Percentiles rank a stretch among this genome's conserved stretches.
phyloP scores from a whole-genome alignment of 2,888 invertebrate genomes.

The Neria commutata region DNA sequence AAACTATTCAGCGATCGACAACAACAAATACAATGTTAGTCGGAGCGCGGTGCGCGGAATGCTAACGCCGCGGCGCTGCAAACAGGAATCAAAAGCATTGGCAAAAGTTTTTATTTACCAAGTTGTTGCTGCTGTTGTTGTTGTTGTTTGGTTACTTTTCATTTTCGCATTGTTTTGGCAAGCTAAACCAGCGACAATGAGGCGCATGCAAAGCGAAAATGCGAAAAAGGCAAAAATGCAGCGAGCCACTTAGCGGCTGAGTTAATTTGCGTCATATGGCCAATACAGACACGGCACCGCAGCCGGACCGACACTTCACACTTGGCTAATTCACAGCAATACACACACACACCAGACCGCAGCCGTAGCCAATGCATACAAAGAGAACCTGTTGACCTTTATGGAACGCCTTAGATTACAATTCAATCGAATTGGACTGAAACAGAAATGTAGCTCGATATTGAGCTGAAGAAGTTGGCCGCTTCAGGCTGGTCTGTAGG shows the following conservation, averaged over 20 bases:
- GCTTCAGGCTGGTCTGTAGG: not conserved
- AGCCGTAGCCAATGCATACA: not conserved
- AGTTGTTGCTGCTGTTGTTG: not conserved
- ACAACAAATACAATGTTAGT: too few relatives aligned
- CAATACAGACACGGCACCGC: not conserved
- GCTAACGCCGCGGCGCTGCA: too few relatives aligned
- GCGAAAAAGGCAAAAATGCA: not conserved
- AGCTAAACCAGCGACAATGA: not conserved
- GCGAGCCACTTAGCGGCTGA: constrained; percentile 1
- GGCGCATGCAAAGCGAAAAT: not conserved
- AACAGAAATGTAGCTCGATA: not conserved
- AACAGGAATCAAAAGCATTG: not conserved
- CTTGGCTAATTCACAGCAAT: not conserved
- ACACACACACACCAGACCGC: not conserved
- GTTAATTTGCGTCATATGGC: not conserved
- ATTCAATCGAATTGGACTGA: not conserved
- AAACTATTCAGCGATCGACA: too few relatives aligned
- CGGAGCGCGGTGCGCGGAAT: too few relatives aligned
- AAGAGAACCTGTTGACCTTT: constrained; percentile 6
- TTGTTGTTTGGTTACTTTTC: not conserved
- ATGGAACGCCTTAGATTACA: constrained; percentile 3
- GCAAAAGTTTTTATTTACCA: not conserved
- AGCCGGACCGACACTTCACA: not conserved
- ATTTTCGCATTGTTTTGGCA: too few relatives aligned
- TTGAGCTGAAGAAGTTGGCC: not conserved